Base-by-base conservation (phyloP, 2,888 invertebrate species). In the Eulithis prunata region DNA sequence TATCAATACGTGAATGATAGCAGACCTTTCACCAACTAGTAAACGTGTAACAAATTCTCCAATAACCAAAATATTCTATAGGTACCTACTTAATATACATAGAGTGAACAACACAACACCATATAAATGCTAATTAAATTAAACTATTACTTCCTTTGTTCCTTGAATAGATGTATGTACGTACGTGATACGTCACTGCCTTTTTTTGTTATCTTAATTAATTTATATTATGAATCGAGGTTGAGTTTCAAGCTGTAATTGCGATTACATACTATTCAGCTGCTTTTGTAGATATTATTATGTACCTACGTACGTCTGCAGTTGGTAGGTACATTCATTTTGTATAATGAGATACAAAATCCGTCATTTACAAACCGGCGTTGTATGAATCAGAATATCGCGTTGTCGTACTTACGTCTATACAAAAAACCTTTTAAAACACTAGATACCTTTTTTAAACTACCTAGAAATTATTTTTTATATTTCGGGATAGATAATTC, bases 11-110 rank as follows among this genome's bases (percentile, higher is more conserved):
- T 69, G 61, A 66, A 73, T 67, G 68, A 74, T 72, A 75, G 70
- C 72, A 75, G 76, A 76, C 74, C 72, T 76, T 72, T 75, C 71
- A 76, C 71, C 51, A 62, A 75, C 74, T 75, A 77, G 75, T 72
- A 74, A 75, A 75, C 75, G 75, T 78, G 75, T 75, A 62, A 77
- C 61, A 62, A 71, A 71, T 72, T 68, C 11, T 51, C 62, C 54
- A 65, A 68, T 66, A 72, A 78, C 69, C 64, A 72, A 77, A 74
- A 76, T 76, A 41, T n/a, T n/a, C n/a, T n/a, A n/a, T n/a, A n/a
- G n/a, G n/a, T 5, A 8, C 8, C 3, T 41, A 41, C 41, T 41
- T 41, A 41, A 10, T 41, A 70, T 21, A 21, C 21, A 21, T 72
- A 75, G 75, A 74, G 71, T 73, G 72, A 77, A 77, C 73, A 78